Base-by-base conservation (phyloP, 2,888 invertebrate genomes). In the Mesorhabditis spiculigera region DNA sequence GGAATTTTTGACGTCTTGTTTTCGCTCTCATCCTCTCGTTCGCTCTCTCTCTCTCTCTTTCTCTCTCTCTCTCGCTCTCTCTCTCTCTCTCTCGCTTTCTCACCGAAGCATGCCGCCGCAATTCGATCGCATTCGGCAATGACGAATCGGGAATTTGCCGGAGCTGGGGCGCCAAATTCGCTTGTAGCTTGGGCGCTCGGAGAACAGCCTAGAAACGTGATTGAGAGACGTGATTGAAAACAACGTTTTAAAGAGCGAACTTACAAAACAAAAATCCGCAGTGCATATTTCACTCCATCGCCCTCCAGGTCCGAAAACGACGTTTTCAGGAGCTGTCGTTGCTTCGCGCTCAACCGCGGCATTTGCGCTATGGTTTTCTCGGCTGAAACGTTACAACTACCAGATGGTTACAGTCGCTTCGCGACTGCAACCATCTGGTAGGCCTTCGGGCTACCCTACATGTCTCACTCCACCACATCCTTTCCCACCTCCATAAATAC, bases 161-260 rank as follows among this genome's bases (percentile, higher is more conserved):
- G 71, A 84, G 84, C 70, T 81, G 82, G 3, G 83, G 84, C n/a
- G 84, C 83, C 83, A 84, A 44, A 84, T 81, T 58, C 76, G 71
- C 69, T 84, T 84, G 71, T 84, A 84, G 58, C 76, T 72, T 5
- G 84, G 84, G 67, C 80, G 75, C 65, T 84, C 82, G n/a, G 82
- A 73, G 68, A 84, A 84, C 3, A 84, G 73, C 10, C 84, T 83
- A 70, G 43, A 76, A 71, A 41, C 28, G 28, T 28, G 28, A 28
- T 28, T 28, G 3, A n/a, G n/a, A n/a, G n/a, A n/a, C n/a, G n/a
- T n/a, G n/a, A n/a, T n/a, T n/a, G 28, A 1, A 28, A 1, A 28
- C 28, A 28, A 28, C 3, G 1, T 28, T 28, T 8, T 13, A 16
- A 62, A 1, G 5, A 44, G 45, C 8, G 1, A 10, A 13, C 58